Evolutionary conservation across 2,113 vertebrate genomes (phyloP).

Genomic region (Eulemur rufifrons): DNA sequence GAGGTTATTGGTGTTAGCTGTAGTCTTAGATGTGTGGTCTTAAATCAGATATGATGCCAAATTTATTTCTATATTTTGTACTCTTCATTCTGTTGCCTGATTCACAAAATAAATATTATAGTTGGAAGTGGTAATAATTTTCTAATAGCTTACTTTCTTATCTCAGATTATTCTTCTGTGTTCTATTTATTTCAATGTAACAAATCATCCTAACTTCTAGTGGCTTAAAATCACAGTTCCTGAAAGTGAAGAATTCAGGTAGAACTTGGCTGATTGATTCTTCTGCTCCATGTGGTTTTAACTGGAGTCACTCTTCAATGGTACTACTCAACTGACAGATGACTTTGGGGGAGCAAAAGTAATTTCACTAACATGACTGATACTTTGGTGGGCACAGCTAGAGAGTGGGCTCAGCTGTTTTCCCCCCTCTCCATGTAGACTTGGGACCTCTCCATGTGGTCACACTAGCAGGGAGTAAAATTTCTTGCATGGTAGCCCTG

Average conservation of each 20-base stretch:
- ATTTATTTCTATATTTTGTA: constrained; percentile 5
- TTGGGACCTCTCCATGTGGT: background rate
- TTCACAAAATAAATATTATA: background rate
- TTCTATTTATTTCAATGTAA: background rate
- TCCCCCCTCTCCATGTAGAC: background rate
- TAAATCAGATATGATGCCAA: background rate
- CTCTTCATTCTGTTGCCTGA: background rate
- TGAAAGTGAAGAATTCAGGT: background rate
- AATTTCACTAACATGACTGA: background rate
- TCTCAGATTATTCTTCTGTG: constrained; percentile 8
- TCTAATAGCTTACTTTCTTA: constrained; percentile 2
- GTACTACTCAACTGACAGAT: background rate
- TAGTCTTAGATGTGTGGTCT: background rate
- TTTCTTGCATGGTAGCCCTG: background rate
- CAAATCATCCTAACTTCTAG: background rate
- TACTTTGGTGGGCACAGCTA: background rate
- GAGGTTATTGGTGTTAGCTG: background rate
- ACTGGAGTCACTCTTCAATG: background rate
- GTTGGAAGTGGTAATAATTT: background rate
- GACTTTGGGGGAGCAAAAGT: background rate
- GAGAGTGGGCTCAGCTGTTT: background rate
- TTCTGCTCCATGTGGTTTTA: background rate
- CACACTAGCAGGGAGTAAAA: background rate
- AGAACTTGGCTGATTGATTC: background rate
- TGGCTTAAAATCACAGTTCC: background rate